phyloP scores from a whole-genome alignment of 2,797 vertebrate species.

The Bufotes viridis region DNA sequence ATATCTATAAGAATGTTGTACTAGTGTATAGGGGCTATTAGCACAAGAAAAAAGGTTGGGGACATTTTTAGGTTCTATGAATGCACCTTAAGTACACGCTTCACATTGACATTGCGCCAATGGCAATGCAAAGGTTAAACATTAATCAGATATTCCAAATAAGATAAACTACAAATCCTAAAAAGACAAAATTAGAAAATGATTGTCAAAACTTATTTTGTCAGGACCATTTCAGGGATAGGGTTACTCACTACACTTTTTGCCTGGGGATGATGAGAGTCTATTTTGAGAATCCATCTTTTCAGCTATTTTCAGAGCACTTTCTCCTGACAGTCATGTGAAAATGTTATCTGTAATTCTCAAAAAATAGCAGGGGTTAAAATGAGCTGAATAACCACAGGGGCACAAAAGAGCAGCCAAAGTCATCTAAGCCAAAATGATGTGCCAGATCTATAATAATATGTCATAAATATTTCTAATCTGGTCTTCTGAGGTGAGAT shows the following conservation, averaged over 20 bases:
- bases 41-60: too few relatives aligned
- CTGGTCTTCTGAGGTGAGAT: neutral
- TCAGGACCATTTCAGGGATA: neutral
- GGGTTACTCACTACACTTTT: conserved; percentile 34
- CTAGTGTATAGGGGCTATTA: too few relatives aligned
- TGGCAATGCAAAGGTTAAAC: neutral
- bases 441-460: neutral
- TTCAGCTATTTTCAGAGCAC: conserved; percentile 25
- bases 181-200: neutral
- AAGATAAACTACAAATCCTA: neutral
- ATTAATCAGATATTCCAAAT: neutral
- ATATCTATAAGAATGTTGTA: too few relatives aligned
- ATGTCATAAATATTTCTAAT: neutral
- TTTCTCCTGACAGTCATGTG: conserved; percentile 15
- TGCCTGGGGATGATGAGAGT: conserved; percentile 7
- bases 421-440: neutral
- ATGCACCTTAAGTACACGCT: neutral
- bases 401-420: neutral
- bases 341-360: neutral
- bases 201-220: neutral
- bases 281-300: neutral
- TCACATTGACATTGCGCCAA: neutral
- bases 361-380: conserved; percentile 11
- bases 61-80: neutral
- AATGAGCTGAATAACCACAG: neutral